Evolutionary conservation across 1,140 invertebrate genomes (phyloP).

Genomic region (Aphelinus atriplicis): DNA sequence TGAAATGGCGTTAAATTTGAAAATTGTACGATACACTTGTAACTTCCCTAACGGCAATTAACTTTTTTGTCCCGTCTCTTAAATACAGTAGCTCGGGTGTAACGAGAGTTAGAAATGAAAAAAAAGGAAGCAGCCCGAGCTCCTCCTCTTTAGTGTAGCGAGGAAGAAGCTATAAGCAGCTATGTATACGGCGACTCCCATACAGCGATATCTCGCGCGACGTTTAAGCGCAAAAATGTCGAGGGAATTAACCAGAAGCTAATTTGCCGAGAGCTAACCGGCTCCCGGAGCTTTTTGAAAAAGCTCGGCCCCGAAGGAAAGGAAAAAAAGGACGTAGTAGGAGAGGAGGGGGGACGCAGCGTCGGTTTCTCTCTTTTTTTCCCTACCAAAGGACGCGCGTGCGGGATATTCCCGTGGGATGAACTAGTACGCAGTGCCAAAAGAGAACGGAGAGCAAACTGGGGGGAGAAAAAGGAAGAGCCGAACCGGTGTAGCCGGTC

Average conservation of each 20-base stretch:
- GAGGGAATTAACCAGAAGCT: constrained; percentile 20
- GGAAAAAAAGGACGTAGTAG: not conserved
- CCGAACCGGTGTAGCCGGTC: constrained; percentile 7
- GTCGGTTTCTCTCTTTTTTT: no score
- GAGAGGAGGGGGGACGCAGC: not conserved
- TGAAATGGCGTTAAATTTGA: no score
- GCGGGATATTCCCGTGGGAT: constrained; percentile 3
- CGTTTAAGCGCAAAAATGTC: constrained; percentile 1
- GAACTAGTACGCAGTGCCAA: not conserved
- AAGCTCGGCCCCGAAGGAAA: not conserved
- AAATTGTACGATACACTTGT: no score
- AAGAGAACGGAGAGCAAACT: not conserved
- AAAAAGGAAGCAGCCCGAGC: no score
- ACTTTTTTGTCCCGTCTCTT: no score
- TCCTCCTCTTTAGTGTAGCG: not conserved
- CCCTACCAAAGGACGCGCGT: no score
- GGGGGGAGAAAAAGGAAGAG: not conserved
- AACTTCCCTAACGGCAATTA: no score
- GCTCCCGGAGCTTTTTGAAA: not conserved
- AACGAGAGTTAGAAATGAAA: no score
- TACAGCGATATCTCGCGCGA: constrained; percentile 9
- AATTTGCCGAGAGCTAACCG: constrained; percentile 12
- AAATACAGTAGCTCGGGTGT: no score
- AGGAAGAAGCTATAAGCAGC: not conserved
- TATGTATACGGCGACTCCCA: not conserved